phyloP scores from a whole-genome alignment of 1,140 invertebrate genomes.

The Drosophila nigrodunni region DNA sequence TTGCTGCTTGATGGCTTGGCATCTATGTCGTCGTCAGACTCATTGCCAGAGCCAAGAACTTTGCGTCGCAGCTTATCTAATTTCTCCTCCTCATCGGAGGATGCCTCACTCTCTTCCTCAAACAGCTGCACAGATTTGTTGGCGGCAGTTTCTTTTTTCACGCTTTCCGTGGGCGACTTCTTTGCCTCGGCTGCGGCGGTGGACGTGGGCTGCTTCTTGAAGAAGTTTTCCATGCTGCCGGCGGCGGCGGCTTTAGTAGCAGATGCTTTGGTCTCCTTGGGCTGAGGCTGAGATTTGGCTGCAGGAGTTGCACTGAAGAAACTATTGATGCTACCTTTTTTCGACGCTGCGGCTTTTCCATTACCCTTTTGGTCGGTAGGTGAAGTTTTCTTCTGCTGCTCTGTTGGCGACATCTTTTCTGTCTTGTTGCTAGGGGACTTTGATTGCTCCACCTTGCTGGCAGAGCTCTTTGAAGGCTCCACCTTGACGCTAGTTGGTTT shows the following conservation, averaged over 20 bases:
- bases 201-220: constrained; percentile 64
- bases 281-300: constrained; percentile 34
- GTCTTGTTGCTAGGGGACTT: constrained; percentile 27
- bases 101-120: constrained; percentile 54
- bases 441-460: constrained; percentile 31
- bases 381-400: constrained; percentile 40
- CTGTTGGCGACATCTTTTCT: constrained; percentile 19
- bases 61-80: constrained; percentile 71
- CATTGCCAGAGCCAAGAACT: constrained; percentile 62
- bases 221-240: constrained; percentile 67
- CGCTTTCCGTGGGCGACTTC: constrained; percentile 32
- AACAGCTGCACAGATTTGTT: constrained; percentile 76
- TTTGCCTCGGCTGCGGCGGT: constrained; percentile 16
- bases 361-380: constrained; percentile 53
- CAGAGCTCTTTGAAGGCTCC: constrained; percentile 19
- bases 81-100: constrained; percentile 79
- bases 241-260: constrained; percentile 44
- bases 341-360: constrained; percentile 42
- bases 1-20: constrained; percentile 48
- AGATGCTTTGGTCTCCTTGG: constrained; percentile 62
- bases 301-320: constrained; percentile 62
- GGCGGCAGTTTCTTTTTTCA: constrained; percentile 43
- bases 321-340: constrained; percentile 69
- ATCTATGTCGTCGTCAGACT: constrained; percentile 42
- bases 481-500: constrained; percentile 30